A percentile compares a stretch with the other conserved stretches of the same genome.
phyloP scores from a whole-genome alignment of 2,113 vertebrate species.

The Rhineura floridana region DNA sequence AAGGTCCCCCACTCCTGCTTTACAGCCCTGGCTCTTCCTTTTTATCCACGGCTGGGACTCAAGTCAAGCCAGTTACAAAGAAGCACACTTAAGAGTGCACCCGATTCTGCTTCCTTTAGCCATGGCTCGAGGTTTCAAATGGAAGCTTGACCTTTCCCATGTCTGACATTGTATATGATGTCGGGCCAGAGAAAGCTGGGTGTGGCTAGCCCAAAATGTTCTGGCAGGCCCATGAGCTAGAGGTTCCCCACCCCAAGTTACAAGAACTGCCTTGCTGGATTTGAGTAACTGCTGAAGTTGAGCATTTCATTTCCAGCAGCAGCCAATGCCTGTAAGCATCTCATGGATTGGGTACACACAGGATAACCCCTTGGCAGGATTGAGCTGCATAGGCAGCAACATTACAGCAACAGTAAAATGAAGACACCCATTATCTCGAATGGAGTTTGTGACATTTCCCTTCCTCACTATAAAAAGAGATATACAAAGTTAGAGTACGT shows the following conservation, averaged over 20 bases:
- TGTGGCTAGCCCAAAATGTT: no score
- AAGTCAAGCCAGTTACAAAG: no score
- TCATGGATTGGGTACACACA: not conserved
- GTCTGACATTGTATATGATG: no score
- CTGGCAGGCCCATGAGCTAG: no score
- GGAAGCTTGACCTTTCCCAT: no score
- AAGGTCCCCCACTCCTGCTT: no score
- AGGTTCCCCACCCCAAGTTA: not conserved
- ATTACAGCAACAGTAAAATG: not conserved
- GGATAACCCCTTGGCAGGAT: not conserved
- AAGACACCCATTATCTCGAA: not conserved
- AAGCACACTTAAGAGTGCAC: no score
- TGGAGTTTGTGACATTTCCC: not conserved
- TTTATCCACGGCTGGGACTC: no score
- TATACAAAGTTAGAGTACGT: not conserved
- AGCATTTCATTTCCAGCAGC: not conserved
- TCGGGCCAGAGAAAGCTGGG: no score
- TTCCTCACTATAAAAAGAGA: not conserved
- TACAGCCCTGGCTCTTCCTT: no score
- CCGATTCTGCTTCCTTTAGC: no score
- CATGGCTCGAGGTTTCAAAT: no score
- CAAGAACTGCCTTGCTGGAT: not conserved
- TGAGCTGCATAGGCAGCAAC: not conserved
- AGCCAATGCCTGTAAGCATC: not conserved
- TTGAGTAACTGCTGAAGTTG: not conserved